Evolutionary conservation across 2,888 invertebrate genomes (phyloP).

Genomic region (Megaustenia siamemsis): DNA sequence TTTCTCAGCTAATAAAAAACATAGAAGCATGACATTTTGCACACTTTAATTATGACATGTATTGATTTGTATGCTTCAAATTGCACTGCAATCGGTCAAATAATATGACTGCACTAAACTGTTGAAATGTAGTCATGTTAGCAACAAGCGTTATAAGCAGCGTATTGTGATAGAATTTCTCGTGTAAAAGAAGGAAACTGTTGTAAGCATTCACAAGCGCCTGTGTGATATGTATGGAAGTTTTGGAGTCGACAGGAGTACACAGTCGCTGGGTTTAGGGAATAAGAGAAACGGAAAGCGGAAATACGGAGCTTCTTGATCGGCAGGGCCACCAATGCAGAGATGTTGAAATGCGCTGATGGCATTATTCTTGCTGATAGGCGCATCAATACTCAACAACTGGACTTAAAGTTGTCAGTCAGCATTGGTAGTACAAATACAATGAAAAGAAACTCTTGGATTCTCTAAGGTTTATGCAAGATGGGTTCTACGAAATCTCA

Average conservation of each 20-base stretch:
- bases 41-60: too few species aligned
- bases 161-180: conserved; percentile 2
- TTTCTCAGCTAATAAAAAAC: too few species aligned
- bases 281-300: not conserved
- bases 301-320: not conserved
- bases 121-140: conserved; percentile 21
- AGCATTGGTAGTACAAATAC: not conserved
- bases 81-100: too few species aligned
- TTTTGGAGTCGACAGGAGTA: not conserved
- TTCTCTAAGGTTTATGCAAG: conserved; percentile 13
- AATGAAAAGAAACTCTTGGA: not conserved
- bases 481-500: not conserved
- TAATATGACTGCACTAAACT: conserved; percentile 2
- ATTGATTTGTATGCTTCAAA: too few species aligned
- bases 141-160: conserved; percentile 6
- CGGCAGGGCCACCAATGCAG: not conserved
- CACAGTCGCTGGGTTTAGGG: not conserved
- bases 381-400: too few species aligned
- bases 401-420: too few species aligned
- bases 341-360: conserved; percentile 14
- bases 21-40: too few species aligned
- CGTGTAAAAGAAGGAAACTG: conserved; percentile 2
- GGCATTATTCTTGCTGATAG: conserved; percentile 10
- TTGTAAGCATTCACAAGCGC: conserved; percentile 14
- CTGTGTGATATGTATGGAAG: conserved; percentile 16